Evolutionary conservation across 2,113 vertebrate species (phyloP).

Genomic region (Ptilonorhynchus violaceus): DNA sequence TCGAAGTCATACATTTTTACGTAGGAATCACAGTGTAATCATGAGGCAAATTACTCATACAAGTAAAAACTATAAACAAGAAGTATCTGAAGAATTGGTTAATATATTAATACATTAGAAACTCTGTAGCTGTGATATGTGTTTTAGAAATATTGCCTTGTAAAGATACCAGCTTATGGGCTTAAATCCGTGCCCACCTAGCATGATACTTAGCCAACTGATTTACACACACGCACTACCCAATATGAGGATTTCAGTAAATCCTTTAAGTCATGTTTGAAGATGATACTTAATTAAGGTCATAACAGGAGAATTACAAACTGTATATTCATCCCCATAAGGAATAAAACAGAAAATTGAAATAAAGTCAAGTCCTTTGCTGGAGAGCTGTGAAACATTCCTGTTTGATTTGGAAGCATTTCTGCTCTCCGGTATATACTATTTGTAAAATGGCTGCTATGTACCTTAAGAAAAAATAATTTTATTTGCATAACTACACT

Average conservation of each 20-base stretch:
- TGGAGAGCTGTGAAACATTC: neutral
- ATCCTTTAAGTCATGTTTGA: neutral
- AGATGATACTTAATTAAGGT: neutral
- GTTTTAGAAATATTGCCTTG: neutral
- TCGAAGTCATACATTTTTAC: neutral
- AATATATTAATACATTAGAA: neutral
- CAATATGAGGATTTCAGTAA: neutral
- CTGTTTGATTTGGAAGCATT: neutral
- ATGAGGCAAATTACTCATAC: neutral
- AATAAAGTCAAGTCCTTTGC: neutral
- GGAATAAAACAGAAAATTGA: neutral
- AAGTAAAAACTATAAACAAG: neutral
- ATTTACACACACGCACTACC: neutral
- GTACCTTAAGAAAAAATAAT: neutral
- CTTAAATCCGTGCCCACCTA: neutral
- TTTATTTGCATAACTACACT: neutral
- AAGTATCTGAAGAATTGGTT: neutral
- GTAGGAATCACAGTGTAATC: neutral
- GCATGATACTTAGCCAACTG: neutral
- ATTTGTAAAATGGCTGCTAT: neutral
- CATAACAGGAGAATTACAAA: neutral
- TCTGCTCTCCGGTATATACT: neutral
- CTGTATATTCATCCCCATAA: neutral
- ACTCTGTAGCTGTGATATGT: neutral
- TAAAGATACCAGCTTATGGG: neutral